Conservation (phyloP, 1,140 invertebrate species). For the Lasioglossum baleicum region DNA sequence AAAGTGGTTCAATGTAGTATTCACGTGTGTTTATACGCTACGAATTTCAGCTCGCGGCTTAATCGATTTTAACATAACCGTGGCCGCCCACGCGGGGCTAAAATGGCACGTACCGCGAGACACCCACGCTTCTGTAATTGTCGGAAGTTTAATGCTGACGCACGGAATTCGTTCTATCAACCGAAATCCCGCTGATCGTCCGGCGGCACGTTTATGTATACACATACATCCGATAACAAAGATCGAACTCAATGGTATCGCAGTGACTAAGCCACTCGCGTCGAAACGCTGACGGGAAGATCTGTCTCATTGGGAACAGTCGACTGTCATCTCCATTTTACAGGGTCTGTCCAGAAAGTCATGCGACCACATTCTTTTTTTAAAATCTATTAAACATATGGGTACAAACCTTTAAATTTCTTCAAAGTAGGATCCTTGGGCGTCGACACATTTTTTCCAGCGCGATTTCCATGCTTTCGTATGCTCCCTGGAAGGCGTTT, state of each 20-base stretch:
- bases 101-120: neutral
- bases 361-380: too few species aligned
- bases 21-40: constrained; percentile 9
- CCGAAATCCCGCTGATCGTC: constrained; percentile 17
- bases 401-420: too few species aligned
- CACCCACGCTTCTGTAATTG: neutral
- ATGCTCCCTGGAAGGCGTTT: too few species aligned
- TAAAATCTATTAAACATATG: too few species aligned
- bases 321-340: neutral
- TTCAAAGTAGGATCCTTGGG: too few species aligned
- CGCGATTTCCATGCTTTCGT: too few species aligned
- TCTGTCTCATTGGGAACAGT: neutral
- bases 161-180: constrained; percentile 18
- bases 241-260: neutral
- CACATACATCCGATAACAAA: constrained; percentile 15
- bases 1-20: neutral
- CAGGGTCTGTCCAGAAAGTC: too few species aligned
- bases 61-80: constrained; percentile 24
- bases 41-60: constrained; percentile 27
- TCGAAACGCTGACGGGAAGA: neutral
- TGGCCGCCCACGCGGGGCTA: neutral
- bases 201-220: neutral
- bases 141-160: constrained; percentile 39
- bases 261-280: neutral
- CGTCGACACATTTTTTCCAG: too few species aligned